Evolutionary conservation across 2,113 vertebrate genomes (phyloP).

Genomic region (Amblyornis subalaris): DNA sequence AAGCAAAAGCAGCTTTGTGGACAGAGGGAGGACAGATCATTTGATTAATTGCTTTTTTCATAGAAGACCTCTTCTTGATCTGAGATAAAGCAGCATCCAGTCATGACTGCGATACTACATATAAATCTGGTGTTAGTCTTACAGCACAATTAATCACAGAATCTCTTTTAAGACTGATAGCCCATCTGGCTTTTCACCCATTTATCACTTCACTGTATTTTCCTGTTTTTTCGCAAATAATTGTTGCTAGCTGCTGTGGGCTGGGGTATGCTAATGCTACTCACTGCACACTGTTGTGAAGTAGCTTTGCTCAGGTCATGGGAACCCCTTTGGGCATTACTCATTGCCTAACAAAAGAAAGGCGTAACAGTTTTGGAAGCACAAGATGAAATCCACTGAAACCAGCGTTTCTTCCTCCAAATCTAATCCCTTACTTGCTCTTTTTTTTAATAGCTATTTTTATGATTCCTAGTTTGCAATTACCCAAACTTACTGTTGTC

Average conservation of each 20-base stretch:
- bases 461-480: neutral
- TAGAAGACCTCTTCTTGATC: neutral
- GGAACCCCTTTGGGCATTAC: neutral
- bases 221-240: neutral
- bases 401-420: neutral
- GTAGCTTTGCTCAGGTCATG: neutral
- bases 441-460: neutral
- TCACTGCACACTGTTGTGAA: neutral
- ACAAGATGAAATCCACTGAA: neutral
- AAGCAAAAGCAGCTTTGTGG: neutral
- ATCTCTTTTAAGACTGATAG: neutral
- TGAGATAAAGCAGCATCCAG: neutral
- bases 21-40: neutral
- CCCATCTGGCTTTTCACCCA: neutral
- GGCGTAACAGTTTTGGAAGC: neutral
- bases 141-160: neutral
- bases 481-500: neutral
- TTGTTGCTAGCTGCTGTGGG: neutral
- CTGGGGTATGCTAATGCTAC: neutral
- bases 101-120: neutral
- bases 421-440: neutral
- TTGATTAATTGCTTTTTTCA: neutral
- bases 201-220: neutral
- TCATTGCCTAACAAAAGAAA: neutral
- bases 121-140: neutral